Evolutionary conservation across 2,113 vertebrate species (phyloP), one percentile per base, ranked within the genome.

Genomic region (Lycocorax pyrrhopterus): DNA sequence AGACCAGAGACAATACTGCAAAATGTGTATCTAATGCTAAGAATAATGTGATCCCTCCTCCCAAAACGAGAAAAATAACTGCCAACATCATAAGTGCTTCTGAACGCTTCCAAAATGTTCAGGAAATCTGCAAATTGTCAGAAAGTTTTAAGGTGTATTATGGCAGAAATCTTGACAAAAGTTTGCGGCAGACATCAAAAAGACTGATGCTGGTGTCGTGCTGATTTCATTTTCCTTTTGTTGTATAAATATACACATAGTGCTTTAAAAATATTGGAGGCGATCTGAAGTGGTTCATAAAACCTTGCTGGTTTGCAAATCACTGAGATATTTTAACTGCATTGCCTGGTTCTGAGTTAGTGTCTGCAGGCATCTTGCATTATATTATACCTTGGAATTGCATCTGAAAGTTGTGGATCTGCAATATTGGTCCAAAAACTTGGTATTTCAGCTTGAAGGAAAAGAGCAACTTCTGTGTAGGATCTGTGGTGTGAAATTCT

Each of bases 281-380:
- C 78, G 8, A 90, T 97, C 78, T 86, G 92, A 85, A 84, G 67
- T 94, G 72, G 79, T 94, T 95, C 83, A 80, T 92, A 94, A 88
- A 96, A 95, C 41, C 47, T 90, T 49, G 62, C 47, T 74, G 87
- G 80, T 94, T 95, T 94, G 81, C 67, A 85, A 92, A 94, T 95
- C 87, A 87, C 66, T 66, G 21, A 1, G 18, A 44, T 80, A 77
- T 39, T 75, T 95, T 92, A 95, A 95, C 22, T 64, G 77, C 67
- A 53, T 15, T 72, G 78, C 92, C 41, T 94, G 56, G 9, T 49
- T 69, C 39, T 73, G 78, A 87, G 73, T 85, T 91, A 95, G 58
- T 75, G 25, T 52, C 91, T 90, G 49, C 17, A 89, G 66, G 51
- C 44, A 81, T 30, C 58, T 76, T 88, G 84, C 58, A 41, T 84